Conservation (phyloP, 2,888 invertebrate species). For the Theretra japonica region DNA sequence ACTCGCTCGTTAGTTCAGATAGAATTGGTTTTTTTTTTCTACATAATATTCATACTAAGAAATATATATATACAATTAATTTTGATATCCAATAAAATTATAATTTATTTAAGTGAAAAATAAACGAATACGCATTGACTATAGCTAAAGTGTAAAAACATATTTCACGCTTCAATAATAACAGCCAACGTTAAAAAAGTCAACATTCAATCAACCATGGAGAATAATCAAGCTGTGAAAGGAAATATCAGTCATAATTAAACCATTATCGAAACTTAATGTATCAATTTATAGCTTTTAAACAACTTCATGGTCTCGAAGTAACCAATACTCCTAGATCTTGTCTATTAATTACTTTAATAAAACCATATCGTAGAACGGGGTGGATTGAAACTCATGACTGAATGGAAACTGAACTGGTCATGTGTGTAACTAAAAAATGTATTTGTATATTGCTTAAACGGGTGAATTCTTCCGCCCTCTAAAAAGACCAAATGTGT, state of each 20-base stretch:
- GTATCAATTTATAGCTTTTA: conserved; percentile 58
- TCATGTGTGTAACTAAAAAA: no score
- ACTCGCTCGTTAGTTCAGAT: no score
- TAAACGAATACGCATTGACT: background rate
- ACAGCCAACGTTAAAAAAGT: background rate
- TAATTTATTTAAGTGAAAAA: no score
- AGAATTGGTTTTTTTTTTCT: no score
- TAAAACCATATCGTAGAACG: background rate
- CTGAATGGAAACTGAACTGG: no score
- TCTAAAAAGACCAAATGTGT: no score
- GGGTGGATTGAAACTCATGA: no score
- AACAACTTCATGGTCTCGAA: conserved; percentile 64
- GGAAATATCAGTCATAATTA: conserved; percentile 44
- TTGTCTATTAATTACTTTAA: conserved; percentile 28
- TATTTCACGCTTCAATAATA: background rate
- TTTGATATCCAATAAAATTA: no score
- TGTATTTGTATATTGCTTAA: no score
- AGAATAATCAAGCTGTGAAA: conserved; percentile 43
- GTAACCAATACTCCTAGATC: conserved; percentile 31
- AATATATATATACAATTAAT: no score
- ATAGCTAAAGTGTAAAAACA: background rate
- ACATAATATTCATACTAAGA: no score
- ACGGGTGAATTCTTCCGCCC: no score
- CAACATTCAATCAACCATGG: background rate
- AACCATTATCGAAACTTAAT: conserved; percentile 45